Conservation (phyloP, 2,888 invertebrate genomes). For the Synergus umbraculus region DNA sequence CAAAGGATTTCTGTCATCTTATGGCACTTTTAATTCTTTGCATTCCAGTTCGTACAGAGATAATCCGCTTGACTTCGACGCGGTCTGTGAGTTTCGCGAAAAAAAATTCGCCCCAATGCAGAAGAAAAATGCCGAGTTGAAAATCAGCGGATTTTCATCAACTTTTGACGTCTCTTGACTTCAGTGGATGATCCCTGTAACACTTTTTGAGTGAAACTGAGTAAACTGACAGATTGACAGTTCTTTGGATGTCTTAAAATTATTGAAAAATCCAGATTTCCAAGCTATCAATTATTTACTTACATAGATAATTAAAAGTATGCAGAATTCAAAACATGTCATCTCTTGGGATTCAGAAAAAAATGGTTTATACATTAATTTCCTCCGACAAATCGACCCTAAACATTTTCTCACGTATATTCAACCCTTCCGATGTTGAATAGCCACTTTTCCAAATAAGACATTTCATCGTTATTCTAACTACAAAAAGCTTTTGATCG, state of each 20-base stretch:
- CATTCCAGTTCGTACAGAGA: conserved; percentile 36
- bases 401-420: background rate
- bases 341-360: background rate
- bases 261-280: background rate
- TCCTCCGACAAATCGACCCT: background rate
- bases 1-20: conserved; percentile 39
- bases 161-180: conserved; percentile 42
- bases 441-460: background rate
- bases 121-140: conserved; percentile 39
- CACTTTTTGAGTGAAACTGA: conserved; percentile 44
- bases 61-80: conserved; percentile 50
- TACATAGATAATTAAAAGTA: too few relatives aligned
- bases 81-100: background rate
- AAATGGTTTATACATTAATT: background rate
- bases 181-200: conserved; percentile 49
- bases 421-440: background rate
- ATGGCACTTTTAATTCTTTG: conserved; percentile 39
- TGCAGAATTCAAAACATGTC: too few relatives aligned
- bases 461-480: conserved; percentile 11
- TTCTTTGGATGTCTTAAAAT: background rate
- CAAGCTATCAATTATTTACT: background rate
- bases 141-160: conserved; percentile 46
- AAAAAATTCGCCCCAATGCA: conserved; percentile 33
- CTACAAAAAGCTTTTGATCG: conserved; percentile 33
- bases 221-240: conserved; percentile 10